Evolutionary conservation across 2,888 invertebrate species (phyloP).

Genomic region (Platycheirus rosarum): DNA sequence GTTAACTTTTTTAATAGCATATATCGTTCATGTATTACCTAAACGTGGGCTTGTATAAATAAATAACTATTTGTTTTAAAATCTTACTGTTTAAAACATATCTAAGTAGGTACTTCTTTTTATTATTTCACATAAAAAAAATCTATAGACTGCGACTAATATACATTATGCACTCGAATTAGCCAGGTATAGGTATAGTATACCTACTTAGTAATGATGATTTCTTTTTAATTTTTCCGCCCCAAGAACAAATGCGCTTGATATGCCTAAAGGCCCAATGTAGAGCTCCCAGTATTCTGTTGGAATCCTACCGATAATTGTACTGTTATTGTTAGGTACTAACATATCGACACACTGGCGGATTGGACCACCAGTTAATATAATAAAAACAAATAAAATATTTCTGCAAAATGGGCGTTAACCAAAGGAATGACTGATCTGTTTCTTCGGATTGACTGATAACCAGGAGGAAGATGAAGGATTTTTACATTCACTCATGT

Average conservation of each 20-base stretch:
- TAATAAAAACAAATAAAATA: slow-evolving; percentile 29
- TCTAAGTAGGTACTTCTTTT: no score
- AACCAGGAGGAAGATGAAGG: slow-evolving; percentile 52
- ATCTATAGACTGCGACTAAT: no score
- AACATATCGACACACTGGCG: slow-evolving; percentile 55
- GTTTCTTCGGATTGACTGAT: slow-evolving; percentile 71
- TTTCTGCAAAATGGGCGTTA: slow-evolving; percentile 71
- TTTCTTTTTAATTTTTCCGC: slow-evolving; percentile 73
- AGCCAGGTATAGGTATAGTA: slow-evolving; percentile 41
- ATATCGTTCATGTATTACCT: no score
- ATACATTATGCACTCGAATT: slow-evolving; percentile 53
- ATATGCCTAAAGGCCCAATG: slow-evolving; percentile 58
- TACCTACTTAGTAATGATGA: slow-evolving; percentile 74
- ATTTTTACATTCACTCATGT: slow-evolving; percentile 39
- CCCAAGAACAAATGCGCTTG: slow-evolving; percentile 58
- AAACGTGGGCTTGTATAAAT: no score
- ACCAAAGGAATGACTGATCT: slow-evolving; percentile 66
- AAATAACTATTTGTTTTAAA: no score
- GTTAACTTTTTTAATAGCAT: no score
- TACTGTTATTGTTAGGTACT: slow-evolving; percentile 21
- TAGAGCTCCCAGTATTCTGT: slow-evolving; percentile 61
- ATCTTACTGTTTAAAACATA: no score
- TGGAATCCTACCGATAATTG: slow-evolving; percentile 25
- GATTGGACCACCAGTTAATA: slow-evolving; percentile 38
- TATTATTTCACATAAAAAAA: no score